Conservation (phyloP, 2,888 invertebrate species). For the Thecophora atra region DNA sequence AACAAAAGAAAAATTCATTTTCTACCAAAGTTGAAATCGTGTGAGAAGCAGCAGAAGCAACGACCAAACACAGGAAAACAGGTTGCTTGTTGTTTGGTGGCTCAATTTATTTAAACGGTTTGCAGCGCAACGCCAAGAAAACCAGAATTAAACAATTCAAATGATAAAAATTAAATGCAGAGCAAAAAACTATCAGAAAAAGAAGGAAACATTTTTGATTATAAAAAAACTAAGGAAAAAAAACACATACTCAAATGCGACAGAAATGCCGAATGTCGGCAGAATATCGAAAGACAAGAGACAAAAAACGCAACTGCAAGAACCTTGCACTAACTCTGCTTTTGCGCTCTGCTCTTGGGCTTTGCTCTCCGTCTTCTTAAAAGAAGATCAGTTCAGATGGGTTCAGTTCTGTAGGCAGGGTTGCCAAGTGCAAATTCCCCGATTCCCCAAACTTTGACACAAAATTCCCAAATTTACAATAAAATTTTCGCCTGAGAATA, state of each 20-base stretch:
- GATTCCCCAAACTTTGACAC: too few species aligned
- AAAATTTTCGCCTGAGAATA: too few species aligned
- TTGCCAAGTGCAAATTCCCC: too few species aligned
- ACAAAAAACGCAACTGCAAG: neutral
- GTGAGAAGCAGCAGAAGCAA: neutral
- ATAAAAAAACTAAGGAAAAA: neutral
- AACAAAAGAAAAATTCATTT: too few species aligned
- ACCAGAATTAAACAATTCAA: neutral
- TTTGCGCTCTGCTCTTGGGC: too few species aligned
- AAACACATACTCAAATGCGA: too few species aligned
- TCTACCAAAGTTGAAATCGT: too few species aligned
- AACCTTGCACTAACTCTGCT: too few species aligned
- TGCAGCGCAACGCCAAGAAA: neutral
- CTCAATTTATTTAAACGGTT: slow-evolving; percentile 20
- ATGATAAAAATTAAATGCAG: neutral
- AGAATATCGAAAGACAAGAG: neutral
- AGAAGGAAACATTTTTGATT: neutral
- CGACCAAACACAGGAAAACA: slow-evolving; percentile 38
- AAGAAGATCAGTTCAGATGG: too few species aligned
- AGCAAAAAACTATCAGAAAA: neutral
- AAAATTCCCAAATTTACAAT: too few species aligned
- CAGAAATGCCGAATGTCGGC: neutral
- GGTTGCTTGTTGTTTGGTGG: slow-evolving; percentile 11
- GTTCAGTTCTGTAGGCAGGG: too few species aligned
- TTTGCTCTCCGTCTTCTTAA: too few species aligned